A percentile compares a stretch with the other conserved stretches of the same genome.
Conservation (phyloP, 2,797 vertebrate species). For the Bryconaethiops microstoma region DNA sequence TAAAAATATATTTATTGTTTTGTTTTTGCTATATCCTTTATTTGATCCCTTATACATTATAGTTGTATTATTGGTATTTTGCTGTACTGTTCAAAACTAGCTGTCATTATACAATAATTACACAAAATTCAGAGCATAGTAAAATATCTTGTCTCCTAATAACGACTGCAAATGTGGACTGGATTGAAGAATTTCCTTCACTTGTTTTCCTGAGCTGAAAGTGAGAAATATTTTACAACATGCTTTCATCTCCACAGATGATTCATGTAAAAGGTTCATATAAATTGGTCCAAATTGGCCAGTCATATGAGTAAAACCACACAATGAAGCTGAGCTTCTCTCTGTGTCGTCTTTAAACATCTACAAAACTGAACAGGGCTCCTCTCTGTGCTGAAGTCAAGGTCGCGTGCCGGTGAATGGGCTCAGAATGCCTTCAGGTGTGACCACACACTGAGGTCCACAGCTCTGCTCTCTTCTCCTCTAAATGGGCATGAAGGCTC, state of each 20-base stretch:
- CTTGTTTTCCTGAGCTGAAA: no score
- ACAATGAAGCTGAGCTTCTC: no score
- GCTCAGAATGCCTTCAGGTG: conserved; percentile 4
- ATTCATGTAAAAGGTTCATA: no score
- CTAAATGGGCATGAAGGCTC: conserved; percentile 6
- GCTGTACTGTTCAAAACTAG: no score
- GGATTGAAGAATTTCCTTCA: neutral
- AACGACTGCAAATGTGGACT: neutral
- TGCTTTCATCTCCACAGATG: no score
- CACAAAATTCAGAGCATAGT: no score
- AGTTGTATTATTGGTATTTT: no score
- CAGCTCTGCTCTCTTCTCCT: conserved; percentile 14
- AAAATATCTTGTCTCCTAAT: neutral
- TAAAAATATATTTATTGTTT: no score
- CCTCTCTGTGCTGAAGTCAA: neutral
- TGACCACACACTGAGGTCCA: conserved; percentile 22
- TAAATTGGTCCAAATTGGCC: neutral
- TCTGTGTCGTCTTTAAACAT: neutral
- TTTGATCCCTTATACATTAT: no score
- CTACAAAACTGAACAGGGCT: neutral
- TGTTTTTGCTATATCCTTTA: no score
- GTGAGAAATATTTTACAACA: neutral
- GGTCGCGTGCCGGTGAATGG: neutral
- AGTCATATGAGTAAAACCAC: neutral
- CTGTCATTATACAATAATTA: no score